Evolutionary conservation across 1,140 invertebrate genomes (phyloP), one percentile per base, ranked within the genome.

Genomic region (Saccostrea echinata): DNA sequence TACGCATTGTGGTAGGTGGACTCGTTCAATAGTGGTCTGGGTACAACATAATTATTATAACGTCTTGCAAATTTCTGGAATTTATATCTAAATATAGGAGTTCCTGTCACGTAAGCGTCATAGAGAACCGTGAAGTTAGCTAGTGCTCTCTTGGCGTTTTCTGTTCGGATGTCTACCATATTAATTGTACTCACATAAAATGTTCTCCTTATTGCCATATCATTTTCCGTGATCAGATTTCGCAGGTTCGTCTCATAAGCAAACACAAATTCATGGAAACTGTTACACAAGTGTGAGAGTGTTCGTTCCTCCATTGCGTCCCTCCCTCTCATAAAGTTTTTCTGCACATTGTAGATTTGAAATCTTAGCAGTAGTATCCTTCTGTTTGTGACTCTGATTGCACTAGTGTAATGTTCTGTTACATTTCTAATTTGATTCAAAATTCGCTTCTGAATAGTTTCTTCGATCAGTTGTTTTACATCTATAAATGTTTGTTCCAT

Each of bases 271-370:
- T 90, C 90, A n/a, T 91, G 88, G 57, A 91, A 93, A 18, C 90
- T 91, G n/a, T 88, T 84, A n/a, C 88, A 87, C 9, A 93, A 35
- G 71, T 89, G 84, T 12, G 76, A 86, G 18, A 92, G 86, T 27
- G 92, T 92, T 61, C 91, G 84, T 86, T 93, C 92, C 24, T 92
- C 92, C 92, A 92, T 92, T 0, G 91, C 92, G 57, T 92, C 88
- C 16, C 91, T 71, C 1, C 57, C 87, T 33, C 91, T 71, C 30
- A 92, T 86, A 84, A 93, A 93, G 84, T 92, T 92, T 57, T 91
- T 91, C 57, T 86, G 76, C 0, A 92, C 55, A 30, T 89, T 87
- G 55, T 90, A 92, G 18, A 82, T 86, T 71, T 93, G 92, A 61
- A 89, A 93, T 33, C 81, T 80, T 13, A 88, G 89, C 30, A 92